These are phyloP conservation scores for Poecile atricapillus DNA, from an alignment of 2,113 vertebrate genomes.

Conservation along the genomic window DNA sequence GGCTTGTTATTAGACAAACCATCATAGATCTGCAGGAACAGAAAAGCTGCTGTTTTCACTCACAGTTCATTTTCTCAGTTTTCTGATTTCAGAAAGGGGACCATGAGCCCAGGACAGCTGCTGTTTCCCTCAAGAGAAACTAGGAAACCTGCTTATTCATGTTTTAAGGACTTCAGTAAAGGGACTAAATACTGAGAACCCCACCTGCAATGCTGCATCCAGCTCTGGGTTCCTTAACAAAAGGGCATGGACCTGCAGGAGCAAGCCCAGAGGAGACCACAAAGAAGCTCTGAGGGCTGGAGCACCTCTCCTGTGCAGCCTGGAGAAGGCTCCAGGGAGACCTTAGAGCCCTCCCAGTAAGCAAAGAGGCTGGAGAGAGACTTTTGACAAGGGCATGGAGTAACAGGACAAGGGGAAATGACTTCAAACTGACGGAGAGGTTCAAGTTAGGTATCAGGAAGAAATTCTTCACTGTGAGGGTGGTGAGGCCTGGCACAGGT, in stretches of 20 bases:
- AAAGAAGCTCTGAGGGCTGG: not conserved
- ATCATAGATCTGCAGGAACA: not conserved
- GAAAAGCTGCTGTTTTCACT: not conserved
- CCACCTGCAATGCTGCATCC: not conserved
- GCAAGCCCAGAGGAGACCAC: not conserved
- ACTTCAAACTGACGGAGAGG: not conserved
- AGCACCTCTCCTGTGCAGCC: not conserved
- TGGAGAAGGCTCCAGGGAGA: not conserved
- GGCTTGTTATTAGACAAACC: not conserved
- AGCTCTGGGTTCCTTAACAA: not conserved
- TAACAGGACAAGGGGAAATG: not conserved
- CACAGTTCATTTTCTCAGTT: not conserved
- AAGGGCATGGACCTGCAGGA: not conserved
- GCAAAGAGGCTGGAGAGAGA: not conserved
- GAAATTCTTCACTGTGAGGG: not conserved
- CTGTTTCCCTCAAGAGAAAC: not conserved
- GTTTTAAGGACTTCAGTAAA: not conserved
- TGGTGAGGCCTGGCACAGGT: not conserved
- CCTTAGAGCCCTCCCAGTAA: not conserved
- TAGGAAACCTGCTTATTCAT: accelerated
- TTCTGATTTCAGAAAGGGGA: not conserved
- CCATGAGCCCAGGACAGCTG: not conserved
- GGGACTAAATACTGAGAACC: not conserved
- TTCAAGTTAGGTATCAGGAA: not conserved
- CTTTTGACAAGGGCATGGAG: not conserved